phyloP scores from a whole-genome alignment of 2,113 vertebrate species.

The Sylvicapra grimmia region DNA sequence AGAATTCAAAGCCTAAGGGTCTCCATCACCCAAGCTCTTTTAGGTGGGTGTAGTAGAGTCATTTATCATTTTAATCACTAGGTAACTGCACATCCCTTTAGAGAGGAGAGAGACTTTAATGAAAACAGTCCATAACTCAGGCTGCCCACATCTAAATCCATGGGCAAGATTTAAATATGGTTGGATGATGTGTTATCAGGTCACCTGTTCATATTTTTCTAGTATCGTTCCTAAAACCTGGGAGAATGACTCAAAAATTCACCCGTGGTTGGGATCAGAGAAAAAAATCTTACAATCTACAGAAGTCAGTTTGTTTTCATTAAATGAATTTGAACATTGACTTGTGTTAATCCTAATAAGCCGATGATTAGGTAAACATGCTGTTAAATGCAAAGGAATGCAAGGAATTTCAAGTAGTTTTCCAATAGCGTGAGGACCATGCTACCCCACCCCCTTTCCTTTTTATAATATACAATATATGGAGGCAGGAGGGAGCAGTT shows the following conservation, averaged over 20 bases:
- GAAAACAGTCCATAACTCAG: not conserved
- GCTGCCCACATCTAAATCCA: not conserved
- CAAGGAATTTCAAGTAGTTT: conserved; percentile 93
- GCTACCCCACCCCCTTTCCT: conserved; percentile 46
- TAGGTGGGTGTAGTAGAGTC: not conserved
- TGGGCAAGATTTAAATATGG: not conserved
- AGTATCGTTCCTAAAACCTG: not conserved
- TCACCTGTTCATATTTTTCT: not conserved
- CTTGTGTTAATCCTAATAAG: conserved; percentile 88
- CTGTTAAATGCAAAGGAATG: conserved; percentile 87
- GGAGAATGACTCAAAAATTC: not conserved
- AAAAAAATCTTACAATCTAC: conserved; percentile 80
- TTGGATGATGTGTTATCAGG: not conserved
- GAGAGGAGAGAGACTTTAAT: not conserved
- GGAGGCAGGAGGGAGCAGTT: conserved; percentile 2
- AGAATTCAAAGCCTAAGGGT: not conserved
- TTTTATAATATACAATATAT: conserved; percentile 63
- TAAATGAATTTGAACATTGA: conserved; percentile 86
- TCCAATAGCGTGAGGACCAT: conserved; percentile 81
- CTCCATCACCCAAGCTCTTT: not conserved
- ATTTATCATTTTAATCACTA: conserved; percentile 18
- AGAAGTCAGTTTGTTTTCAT: conserved; percentile 83
- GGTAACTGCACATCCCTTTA: not conserved
- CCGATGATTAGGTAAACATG: conserved; percentile 87
- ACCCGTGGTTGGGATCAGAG: conserved; percentile 22